These are phyloP conservation scores for Trimorus sp. DNA, from an alignment of 2,888 invertebrate species.

Conservation along the genomic window DNA sequence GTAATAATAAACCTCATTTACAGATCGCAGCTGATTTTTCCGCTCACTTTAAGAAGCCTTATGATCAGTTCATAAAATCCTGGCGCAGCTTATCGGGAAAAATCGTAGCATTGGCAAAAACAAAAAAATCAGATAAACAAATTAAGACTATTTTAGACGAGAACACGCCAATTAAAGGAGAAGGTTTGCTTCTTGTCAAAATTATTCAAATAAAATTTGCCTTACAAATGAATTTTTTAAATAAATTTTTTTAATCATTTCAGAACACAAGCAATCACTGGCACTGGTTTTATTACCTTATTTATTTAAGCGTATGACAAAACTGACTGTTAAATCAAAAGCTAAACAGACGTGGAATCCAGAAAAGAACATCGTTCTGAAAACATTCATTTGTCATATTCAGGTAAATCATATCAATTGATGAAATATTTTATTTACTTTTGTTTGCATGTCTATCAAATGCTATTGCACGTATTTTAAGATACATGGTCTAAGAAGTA, in stretches of 20 bases:
- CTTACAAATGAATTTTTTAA: no score
- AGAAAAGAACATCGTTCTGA: not conserved
- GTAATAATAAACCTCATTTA: not conserved
- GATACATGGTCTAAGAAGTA: no score
- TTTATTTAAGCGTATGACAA: not conserved
- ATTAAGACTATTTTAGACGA: not conserved
- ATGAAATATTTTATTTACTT: no score
- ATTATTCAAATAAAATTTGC: not conserved
- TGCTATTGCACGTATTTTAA: no score
- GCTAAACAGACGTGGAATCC: not conserved
- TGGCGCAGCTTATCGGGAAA: not conserved
- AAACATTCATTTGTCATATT: not conserved
- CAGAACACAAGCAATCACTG: not conserved
- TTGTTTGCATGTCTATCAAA: no score
- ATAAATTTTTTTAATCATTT: not conserved
- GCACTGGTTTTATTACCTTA: not conserved
- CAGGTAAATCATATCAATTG: constrained; percentile 22
- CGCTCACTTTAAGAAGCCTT: not conserved
- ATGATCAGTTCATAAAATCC: not conserved
- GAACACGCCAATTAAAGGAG: not conserved
- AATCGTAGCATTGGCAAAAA: not conserved
- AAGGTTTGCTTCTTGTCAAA: not conserved
- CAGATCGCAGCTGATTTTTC: constrained; percentile 1
- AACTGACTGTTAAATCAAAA: not conserved
- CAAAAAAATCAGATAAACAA: not conserved